A percentile compares a stretch with the other conserved stretches of the same genome.
Conservation (phyloP, 2,797 vertebrate species). For the Malacoraja senta region DNA sequence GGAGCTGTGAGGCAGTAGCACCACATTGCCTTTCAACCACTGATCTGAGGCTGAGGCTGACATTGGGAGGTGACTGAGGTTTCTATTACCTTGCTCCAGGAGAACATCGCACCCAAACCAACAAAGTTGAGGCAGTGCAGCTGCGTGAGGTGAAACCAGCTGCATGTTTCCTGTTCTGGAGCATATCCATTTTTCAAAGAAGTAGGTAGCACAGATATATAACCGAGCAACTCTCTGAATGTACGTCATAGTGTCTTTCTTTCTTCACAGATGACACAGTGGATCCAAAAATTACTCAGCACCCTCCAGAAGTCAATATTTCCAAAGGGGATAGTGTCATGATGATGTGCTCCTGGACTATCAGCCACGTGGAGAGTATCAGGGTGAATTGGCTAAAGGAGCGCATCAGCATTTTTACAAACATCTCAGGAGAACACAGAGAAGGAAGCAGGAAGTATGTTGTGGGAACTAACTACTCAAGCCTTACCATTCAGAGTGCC, state of each 20-base stretch:
- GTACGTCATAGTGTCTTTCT: neutral
- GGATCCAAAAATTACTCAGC: neutral
- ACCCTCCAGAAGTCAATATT: neutral
- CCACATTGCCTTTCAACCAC: neutral
- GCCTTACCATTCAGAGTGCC: neutral
- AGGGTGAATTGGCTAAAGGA: slow-evolving; percentile 2
- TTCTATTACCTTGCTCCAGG: neutral
- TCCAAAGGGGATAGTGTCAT: neutral
- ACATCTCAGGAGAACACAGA: neutral
- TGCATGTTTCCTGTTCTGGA: too few species aligned
- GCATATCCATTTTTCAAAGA: neutral
- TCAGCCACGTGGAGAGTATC: neutral
- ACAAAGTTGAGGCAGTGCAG: neutral
- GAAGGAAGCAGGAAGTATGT: neutral
- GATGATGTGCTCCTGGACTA: neutral
- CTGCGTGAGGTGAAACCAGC: neutral
- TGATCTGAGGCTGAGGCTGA: neutral
- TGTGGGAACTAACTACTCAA: neutral
- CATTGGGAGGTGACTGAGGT: neutral
- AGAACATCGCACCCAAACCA: neutral
- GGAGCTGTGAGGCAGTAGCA: too few species aligned
- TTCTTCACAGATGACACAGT: neutral
- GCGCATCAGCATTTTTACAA: neutral
- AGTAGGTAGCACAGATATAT: neutral
- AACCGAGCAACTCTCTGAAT: neutral